Percentiles rank a stretch among this genome's conserved stretches.
phyloP scores from a whole-genome alignment of 2,797 vertebrate genomes.

The Fistularia commersonii region DNA sequence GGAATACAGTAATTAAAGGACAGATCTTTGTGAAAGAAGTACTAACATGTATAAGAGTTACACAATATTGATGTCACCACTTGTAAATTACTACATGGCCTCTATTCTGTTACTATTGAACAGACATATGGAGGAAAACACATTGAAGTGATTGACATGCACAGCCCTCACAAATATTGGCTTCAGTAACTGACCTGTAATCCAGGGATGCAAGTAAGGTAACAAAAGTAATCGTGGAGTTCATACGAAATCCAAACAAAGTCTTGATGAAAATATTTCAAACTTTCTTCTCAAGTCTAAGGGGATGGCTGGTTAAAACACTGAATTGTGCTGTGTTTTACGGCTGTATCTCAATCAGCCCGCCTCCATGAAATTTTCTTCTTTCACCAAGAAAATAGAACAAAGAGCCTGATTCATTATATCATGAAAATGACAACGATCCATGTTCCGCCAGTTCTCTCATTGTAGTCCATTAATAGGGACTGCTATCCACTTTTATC shows the following conservation, averaged over 20 bases:
- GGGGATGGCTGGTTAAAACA: conserved; percentile 54
- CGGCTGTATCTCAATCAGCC: conserved; percentile 32
- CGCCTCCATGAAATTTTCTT: conserved; percentile 30
- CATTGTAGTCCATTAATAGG: conserved; percentile 68
- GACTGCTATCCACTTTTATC: conserved; percentile 76
- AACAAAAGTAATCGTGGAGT: conserved; percentile 68
- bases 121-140: conserved; percentile 62
- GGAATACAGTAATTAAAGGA: conserved; percentile 46
- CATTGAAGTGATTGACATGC: conserved; percentile 66
- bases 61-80: conserved; percentile 39
- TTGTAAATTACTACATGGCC: conserved; percentile 49
- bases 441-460: conserved; percentile 66
- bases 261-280: conserved; percentile 70
- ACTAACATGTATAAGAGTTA: conserved; percentile 38
- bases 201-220: conserved; percentile 75
- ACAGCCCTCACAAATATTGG: conserved; percentile 70
- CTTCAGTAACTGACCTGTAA: conserved; percentile 79
- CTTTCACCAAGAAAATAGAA: conserved; percentile 39
- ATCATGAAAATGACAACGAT: conserved; percentile 61
- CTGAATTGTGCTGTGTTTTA: conserved; percentile 36
- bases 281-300: conserved; percentile 73
- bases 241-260: conserved; percentile 72
- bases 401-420: conserved; percentile 37
- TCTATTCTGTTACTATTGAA: conserved; percentile 57
- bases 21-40: conserved; percentile 37